phyloP scores from a whole-genome alignment of 92 coral and sea anemone genomes.

The Porites cylindrica region DNA sequence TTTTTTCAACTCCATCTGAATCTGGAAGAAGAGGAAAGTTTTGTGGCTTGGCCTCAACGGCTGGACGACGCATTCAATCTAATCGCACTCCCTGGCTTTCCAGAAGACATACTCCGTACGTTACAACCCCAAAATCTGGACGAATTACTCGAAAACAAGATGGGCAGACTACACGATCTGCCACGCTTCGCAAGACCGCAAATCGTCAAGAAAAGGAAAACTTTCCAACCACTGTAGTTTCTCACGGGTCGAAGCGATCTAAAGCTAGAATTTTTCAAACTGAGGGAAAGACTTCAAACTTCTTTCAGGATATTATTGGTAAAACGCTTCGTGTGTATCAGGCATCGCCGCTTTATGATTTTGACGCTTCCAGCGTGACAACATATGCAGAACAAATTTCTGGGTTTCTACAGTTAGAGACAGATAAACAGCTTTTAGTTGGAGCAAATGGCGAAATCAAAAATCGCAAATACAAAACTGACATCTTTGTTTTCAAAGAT shows the following conservation, averaged over 20 bases:
- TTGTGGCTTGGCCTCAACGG: slow-evolving; percentile 34
- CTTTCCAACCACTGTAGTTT: neutral
- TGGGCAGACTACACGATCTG: neutral
- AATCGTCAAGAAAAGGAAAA: neutral
- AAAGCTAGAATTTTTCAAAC: slow-evolving; percentile 24
- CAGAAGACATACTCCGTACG: slow-evolving; percentile 87
- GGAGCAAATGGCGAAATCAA: slow-evolving; percentile 44
- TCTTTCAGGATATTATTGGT: slow-evolving; percentile 58
- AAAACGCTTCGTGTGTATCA: slow-evolving; percentile 90
- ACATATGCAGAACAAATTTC: slow-evolving; percentile 66
- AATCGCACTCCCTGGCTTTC: slow-evolving; percentile 78
- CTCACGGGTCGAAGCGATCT: slow-evolving; percentile 16
- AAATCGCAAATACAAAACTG: slow-evolving; percentile 53
- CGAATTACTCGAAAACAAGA: slow-evolving; percentile 49
- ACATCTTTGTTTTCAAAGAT: slow-evolving; percentile 62
- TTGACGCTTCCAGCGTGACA: slow-evolving; percentile 64
- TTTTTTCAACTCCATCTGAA: slow-evolving; percentile 17
- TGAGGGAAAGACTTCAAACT: neutral
- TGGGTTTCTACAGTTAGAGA: slow-evolving; percentile 57
- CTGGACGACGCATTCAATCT: slow-evolving; percentile 17
- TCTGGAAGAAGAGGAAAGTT: slow-evolving; percentile 8
- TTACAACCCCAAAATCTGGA: slow-evolving; percentile 80
- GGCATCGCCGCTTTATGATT: slow-evolving; percentile 86
- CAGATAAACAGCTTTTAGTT: slow-evolving; percentile 47
- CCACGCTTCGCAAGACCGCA: neutral